A percentile compares a stretch with the other conserved stretches of the same genome.
These are phyloP conservation scores for Anguilla pacifica DNA, from an alignment of 2,797 vertebrate species.

Conservation along the genomic window DNA sequence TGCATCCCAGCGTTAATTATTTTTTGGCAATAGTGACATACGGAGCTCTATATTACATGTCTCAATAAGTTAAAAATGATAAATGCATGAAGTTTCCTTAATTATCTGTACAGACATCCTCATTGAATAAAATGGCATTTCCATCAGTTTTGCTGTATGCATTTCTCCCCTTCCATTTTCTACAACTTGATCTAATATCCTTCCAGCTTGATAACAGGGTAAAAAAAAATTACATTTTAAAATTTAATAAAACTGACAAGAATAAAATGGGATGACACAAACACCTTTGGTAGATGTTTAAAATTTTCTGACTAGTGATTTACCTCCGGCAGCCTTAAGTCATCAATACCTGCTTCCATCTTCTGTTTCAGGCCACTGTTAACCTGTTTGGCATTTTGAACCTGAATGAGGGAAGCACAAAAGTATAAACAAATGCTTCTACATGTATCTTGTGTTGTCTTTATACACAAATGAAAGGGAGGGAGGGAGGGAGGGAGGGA, in stretches of 20 bases:
- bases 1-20: neutral
- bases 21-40: neutral
- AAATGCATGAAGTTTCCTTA: neutral
- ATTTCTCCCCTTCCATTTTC: neutral
- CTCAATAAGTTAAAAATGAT: neutral
- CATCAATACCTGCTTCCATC: conserved; percentile 90
- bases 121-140: neutral
- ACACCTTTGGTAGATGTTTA: neutral
- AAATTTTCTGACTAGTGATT: conserved; percentile 36
- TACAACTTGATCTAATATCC: neutral
- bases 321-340: conserved; percentile 92
- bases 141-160: neutral
- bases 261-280: neutral
- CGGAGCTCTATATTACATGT: neutral
- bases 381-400: conserved; percentile 98
- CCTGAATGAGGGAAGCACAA: conserved; percentile 66
- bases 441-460: neutral
- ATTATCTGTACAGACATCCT: neutral
- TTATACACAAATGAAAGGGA: too few species aligned
- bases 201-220: neutral
- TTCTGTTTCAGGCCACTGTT: conserved; percentile 96
- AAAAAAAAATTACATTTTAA: neutral
- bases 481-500: too few species aligned
- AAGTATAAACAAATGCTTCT: neutral
- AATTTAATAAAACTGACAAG: too few species aligned